Base-by-base conservation (phyloP, 2,888 invertebrate species). In the Philaethria dido region DNA sequence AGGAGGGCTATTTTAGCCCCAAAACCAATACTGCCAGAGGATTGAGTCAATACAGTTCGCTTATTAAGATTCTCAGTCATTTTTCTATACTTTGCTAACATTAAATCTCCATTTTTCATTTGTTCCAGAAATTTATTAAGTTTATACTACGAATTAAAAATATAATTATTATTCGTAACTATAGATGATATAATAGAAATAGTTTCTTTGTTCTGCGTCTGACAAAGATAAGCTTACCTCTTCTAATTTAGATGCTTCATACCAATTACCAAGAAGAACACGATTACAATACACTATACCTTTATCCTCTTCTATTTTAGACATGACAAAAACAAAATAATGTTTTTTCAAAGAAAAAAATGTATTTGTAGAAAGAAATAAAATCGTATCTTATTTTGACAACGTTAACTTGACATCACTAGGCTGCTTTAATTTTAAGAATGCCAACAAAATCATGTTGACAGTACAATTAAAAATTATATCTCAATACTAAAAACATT, bases 261-360 rank as follows among this genome's bases (percentile, higher is more conserved):
- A 90, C 92, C 92, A 92, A 79, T 92, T 91, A 65, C 92, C 92
- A 6, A 88, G 76, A 39, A 79, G 88, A 20, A 91, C 91, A 63
- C 88, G 79, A 72, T 88, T 91, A 70, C 83, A 78, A 77, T 86
- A 92, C 69, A 88, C 84, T 66, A 91, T 87, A 20, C 84, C 88
- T 76, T 87, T 92, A 73, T 91, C 90, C 66, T 82, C 78, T 4
- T 85, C 82, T 62, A 73, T 69, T 71, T 83, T 86, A 9, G 74
- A 72, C 80, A 83, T 84, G 22, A 33, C 66, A 18, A 14, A 62
- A 13, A 16, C 16, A 33, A 54, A 14, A 50, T 13, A 11, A n/a
- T 11, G 22, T 16, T 39, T 14, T 50, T n/a, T n/a, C n/a, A n/a
- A n/a, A n/a, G n/a, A n/a, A n/a, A n/a, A n/a, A n/a, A n/a, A n/a